A percentile compares a stretch with the other conserved stretches of the same genome.
These are phyloP conservation scores for Sminthopsis crassicaudata DNA, from an alignment of 2,113 vertebrate species.

Conservation along the genomic window DNA sequence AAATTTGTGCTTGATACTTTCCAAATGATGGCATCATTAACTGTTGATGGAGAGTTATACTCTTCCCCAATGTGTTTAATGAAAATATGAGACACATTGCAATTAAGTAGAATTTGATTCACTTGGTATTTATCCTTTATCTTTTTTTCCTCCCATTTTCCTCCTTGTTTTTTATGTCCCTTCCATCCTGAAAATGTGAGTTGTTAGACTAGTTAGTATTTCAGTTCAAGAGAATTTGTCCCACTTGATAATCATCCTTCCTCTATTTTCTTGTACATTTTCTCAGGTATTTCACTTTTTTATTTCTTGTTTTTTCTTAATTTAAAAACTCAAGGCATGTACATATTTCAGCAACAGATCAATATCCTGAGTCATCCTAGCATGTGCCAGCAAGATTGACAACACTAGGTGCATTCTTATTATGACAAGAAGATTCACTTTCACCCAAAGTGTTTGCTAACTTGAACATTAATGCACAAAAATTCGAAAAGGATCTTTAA, in stretches of 20 bases:
- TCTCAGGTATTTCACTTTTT: background rate
- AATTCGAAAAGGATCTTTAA: conserved; percentile 32
- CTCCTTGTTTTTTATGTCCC: background rate
- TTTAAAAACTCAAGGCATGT: background rate
- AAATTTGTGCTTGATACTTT: background rate
- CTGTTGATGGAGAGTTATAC: background rate
- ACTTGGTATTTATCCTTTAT: background rate
- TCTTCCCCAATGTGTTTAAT: background rate
- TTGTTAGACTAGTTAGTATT: background rate
- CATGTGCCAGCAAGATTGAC: background rate
- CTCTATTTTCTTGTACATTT: background rate
- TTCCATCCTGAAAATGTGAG: background rate
- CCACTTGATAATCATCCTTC: background rate
- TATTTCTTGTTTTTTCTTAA: background rate
- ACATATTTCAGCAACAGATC: background rate
- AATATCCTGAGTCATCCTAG: background rate
- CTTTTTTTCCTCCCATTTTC: background rate
- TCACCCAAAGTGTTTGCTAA: background rate
- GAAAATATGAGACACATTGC: background rate
- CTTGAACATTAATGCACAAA: conserved; percentile 38
- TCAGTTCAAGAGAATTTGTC: background rate
- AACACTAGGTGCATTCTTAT: background rate
- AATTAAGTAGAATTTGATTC: background rate
- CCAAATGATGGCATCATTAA: background rate
- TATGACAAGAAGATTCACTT: conserved; percentile 39